Evolutionary conservation across 1,140 invertebrate species (phyloP), one percentile per base, ranked within the genome.

Genomic region (Holcopasites calliopsidis): DNA sequence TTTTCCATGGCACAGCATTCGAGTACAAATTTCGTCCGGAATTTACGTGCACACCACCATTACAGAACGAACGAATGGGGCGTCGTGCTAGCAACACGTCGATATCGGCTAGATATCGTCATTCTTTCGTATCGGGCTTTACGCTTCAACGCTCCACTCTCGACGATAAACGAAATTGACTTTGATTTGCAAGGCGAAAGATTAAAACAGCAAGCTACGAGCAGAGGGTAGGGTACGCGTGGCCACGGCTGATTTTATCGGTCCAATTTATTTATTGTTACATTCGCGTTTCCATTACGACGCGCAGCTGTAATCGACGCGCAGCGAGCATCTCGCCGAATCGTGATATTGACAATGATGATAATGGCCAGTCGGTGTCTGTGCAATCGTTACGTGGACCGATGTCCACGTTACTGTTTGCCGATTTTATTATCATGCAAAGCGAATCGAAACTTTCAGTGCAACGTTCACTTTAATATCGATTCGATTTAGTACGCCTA

Each of bases 111-210:
- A 35, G 54, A 26, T 38, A 26, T 38, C 10, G 55, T 49, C 42
- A 38, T 60, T 71, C 68, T 71, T 71, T 71, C 42, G 21, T 71
- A 71, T 60, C 55, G 31, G 55, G 5, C 0, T 71, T 71, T 4
- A 60, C 55, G 68, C 42, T 60, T 26, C 42, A 18, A 60, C 68
- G 42, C 54, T 10, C 31, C 13, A 40, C n/a, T n/a, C 38, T 2
- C 21, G n/a, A 2, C 35, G 70, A 72, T 62, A 62, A 72, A 50
- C 70, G 47, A 33, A 72, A 72, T 72, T 52, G 47, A 62, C 70
- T 54, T 64, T 58, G 35, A 72, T 72, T 72, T 18, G 23, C 58
- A 16, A 21, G 13, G n/a, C 33, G 44, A 33, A 33, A 52, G 70
- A 64, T 72, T 64, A 72, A 64, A 71, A 72, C 52, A 1, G 35